Conservation (phyloP, 2,113 vertebrate genomes). For the Ceyx melanurus region DNA sequence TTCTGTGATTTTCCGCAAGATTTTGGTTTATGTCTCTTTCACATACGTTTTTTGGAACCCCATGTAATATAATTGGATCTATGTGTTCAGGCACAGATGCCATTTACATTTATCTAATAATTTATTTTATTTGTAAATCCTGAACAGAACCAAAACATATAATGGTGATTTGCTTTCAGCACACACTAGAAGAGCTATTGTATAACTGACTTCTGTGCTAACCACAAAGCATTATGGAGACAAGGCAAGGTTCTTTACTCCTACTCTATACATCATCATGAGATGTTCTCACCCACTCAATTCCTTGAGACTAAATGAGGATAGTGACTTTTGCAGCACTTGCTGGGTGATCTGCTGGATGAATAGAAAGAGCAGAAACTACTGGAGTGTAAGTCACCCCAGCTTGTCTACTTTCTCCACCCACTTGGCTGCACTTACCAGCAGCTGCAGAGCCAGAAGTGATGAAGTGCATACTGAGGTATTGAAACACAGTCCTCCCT, state of each 20-base stretch:
- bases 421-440: neutral
- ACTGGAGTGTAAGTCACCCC: neutral
- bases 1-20: neutral
- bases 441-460: neutral
- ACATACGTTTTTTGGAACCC: neutral
- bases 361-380: neutral
- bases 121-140: neutral
- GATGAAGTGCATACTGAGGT: neutral
- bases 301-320: neutral
- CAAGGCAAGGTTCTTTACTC: neutral
- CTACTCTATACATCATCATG: accelerated
- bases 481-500: neutral
- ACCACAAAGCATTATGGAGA: neutral
- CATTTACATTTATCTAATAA: neutral
- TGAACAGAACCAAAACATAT: neutral
- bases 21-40: neutral
- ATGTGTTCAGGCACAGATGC: accelerated
- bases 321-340: neutral
- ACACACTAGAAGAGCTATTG: neutral
- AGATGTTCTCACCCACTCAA: neutral
- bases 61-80: neutral
- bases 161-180: neutral
- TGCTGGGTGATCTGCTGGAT: neutral
- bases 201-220: neutral
- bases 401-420: neutral